Conservation (phyloP, 2,113 vertebrate genomes). For the Nymphicus hollandicus region DNA sequence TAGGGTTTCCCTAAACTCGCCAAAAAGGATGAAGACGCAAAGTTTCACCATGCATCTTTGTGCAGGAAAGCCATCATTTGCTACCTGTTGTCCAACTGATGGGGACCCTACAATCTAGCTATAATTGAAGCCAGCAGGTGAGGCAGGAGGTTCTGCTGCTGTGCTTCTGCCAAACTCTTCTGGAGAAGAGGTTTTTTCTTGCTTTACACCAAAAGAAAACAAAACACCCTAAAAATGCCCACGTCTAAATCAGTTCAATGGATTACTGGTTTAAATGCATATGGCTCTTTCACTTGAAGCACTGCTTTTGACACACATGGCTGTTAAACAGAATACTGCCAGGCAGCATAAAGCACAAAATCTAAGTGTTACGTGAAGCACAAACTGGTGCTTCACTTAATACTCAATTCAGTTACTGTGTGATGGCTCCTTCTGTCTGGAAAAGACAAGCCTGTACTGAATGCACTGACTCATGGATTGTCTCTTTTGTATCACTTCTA, state of each 20-base stretch:
- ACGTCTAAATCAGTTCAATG: not conserved
- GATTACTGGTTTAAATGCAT: slow-evolving; percentile 34
- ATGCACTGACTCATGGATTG: not conserved
- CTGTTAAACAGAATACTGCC: not conserved
- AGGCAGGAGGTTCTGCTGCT: not conserved
- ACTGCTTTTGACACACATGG: not conserved
- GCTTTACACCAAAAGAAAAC: not conserved
- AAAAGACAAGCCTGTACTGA: slow-evolving; percentile 5
- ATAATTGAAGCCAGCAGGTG: not conserved
- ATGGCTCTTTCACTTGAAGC: slow-evolving; percentile 30
- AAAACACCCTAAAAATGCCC: not conserved
- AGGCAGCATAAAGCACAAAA: not conserved
- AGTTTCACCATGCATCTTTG: not conserved
- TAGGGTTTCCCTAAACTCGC: not conserved
- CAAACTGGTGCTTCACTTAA: not conserved
- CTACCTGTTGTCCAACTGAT: not conserved
- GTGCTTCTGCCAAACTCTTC: not conserved
- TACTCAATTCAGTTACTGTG: not conserved
- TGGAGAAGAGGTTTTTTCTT: not conserved
- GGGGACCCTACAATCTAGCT: not conserved
- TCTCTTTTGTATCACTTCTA: not conserved
- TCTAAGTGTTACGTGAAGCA: not conserved
- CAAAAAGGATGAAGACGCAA: not conserved
- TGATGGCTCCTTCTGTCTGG: not conserved
- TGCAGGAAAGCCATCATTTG: not conserved